Percentiles rank a stretch among this genome's conserved stretches.
These are phyloP conservation scores for Benthosema pterotum DNA, from an alignment of 2,797 vertebrate genomes.

Conservation along the genomic window DNA sequence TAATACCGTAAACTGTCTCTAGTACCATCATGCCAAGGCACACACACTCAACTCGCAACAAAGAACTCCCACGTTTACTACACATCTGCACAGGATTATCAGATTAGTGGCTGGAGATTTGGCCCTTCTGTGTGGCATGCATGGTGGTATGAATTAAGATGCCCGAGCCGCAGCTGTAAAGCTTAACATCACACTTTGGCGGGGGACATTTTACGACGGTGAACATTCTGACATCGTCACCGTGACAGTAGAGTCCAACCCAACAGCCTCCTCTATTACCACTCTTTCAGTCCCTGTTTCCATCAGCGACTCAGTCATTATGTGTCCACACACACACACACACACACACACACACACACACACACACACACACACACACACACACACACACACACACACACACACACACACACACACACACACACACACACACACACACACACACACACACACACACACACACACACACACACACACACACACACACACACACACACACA, in stretches of 20 bases:
- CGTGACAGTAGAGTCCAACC: no score
- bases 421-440: no score
- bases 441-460: no score
- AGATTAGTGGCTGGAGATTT: constrained; percentile 78
- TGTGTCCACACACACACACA: constrained; percentile 10
- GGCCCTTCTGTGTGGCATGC: constrained; percentile 42
- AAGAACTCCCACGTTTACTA: constrained; percentile 46
- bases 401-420: no score
- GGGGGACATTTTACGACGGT: no score
- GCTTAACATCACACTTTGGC: no score
- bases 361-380: no score
- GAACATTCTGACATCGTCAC: no score
- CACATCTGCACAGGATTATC: constrained; percentile 81
- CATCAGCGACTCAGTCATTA: constrained; percentile 15
- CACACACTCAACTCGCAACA: constrained; percentile 24
- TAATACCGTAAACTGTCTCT: no score
- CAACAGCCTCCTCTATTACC: constrained; percentile 7
- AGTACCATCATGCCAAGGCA: not conserved
- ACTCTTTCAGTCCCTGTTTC: constrained; percentile 27
- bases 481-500: no score
- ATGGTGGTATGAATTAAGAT: constrained; percentile 46
- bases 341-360: constrained; percentile 25
- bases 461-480: no score
- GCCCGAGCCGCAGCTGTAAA: constrained; percentile 21
- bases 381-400: no score